Evolutionary conservation across 1,140 invertebrate genomes (phyloP).

Genomic region (Manduca sexta): DNA sequence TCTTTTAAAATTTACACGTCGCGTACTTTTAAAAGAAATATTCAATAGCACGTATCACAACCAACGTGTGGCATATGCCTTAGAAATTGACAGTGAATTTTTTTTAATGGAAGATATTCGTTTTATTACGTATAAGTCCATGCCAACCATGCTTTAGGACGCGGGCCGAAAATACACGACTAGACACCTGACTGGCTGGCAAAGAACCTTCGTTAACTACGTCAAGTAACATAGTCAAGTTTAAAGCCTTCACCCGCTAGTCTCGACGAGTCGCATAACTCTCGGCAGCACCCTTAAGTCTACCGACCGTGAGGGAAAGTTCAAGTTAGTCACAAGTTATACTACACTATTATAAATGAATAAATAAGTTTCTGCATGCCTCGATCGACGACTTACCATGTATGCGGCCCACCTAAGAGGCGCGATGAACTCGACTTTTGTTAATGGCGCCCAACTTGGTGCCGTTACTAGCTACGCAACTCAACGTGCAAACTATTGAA

Average conservation of each 20-base stretch:
- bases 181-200: background rate
- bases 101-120: conserved; percentile 47
- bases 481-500: conserved; percentile 49
- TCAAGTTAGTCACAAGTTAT: conserved; percentile 18
- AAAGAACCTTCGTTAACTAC: background rate
- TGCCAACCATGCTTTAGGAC: conserved; percentile 47
- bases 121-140: conserved; percentile 47
- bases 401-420: conserved; percentile 6
- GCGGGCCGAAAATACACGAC: background rate
- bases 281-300: background rate
- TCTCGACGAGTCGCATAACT: background rate
- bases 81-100: conserved; percentile 63
- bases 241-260: too few relatives aligned
- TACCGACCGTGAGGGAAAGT: background rate
- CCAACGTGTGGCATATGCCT: conserved; percentile 66
- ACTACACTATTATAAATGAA: conserved; percentile 15
- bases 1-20: conserved; percentile 35
- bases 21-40: conserved; percentile 42
- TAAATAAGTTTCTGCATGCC: conserved; percentile 14
- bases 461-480: conserved; percentile 15
- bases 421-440: background rate
- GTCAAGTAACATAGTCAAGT: too few relatives aligned
- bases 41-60: conserved; percentile 68
- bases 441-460: conserved; percentile 19
- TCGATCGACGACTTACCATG: conserved; percentile 17